phyloP scores from a whole-genome alignment of 2,888 invertebrate species.

The Sarcophaga carnaria region DNA sequence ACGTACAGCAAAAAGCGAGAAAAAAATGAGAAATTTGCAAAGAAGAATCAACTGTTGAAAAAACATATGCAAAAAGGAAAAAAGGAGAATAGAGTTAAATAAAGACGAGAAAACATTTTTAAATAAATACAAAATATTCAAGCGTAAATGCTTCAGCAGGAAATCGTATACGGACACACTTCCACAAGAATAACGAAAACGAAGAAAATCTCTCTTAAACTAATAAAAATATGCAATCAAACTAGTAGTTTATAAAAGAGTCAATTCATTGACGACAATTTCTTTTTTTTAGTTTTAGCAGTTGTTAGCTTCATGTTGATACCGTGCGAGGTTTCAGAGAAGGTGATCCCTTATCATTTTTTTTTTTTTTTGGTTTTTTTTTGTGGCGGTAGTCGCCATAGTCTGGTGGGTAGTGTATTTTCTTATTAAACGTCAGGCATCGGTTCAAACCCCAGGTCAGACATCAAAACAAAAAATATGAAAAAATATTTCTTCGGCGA shows the following conservation, averaged over 20 bases:
- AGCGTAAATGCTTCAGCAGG: constrained; percentile 60
- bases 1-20: not conserved
- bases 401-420: too few species aligned
- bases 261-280: not conserved
- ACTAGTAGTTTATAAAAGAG: not conserved
- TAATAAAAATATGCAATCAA: constrained; percentile 18
- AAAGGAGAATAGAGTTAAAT: not conserved
- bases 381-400: too few species aligned
- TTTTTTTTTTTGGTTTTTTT: too few species aligned
- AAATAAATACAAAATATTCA: constrained; percentile 67
- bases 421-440: too few species aligned
- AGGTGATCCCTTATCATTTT: too few species aligned
- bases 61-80: not conserved
- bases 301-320: too few species aligned
- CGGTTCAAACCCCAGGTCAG: too few species aligned
- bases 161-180: constrained; percentile 6
- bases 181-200: not conserved
- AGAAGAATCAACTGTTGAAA: not conserved
- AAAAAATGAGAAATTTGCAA: constrained; percentile 4
- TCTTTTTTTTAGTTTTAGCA: too few species aligned
- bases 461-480: too few species aligned
- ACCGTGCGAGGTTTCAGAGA: too few species aligned
- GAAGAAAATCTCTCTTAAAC: not conserved
- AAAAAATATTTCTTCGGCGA: too few species aligned
- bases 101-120: constrained; percentile 21